Percentiles rank a stretch among this genome's conserved stretches.
These are phyloP conservation scores for Hephaestus fuliginosus DNA, from an alignment of 2,797 vertebrate species.

Conservation along the genomic window DNA sequence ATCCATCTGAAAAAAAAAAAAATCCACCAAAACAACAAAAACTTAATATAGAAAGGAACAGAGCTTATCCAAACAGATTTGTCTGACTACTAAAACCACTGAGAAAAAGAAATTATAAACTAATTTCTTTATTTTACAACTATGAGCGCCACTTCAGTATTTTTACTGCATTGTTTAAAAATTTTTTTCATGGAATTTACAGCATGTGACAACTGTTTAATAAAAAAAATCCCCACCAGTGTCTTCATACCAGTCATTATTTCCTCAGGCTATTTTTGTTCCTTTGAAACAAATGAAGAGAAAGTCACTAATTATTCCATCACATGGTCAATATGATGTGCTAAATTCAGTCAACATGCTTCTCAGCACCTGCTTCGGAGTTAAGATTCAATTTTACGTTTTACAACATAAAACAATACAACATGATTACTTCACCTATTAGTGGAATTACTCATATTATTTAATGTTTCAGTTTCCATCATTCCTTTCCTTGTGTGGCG, in stretches of 20 bases:
- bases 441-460: neutral
- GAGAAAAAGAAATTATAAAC: neutral
- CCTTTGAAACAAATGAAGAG: neutral
- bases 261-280: neutral
- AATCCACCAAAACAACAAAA: conserved; percentile 4
- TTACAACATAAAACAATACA: neutral
- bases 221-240: neutral
- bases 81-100: neutral
- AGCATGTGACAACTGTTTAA: neutral
- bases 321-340: neutral
- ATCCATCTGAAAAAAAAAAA: neutral
- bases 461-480: neutral
- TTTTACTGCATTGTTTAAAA: neutral
- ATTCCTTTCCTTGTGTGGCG: neutral
- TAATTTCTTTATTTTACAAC: too few relatives aligned
- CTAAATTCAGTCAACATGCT: neutral
- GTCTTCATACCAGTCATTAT: neutral
- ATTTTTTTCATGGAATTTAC: neutral
- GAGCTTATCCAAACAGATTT: neutral
- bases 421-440: neutral
- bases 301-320: neutral
- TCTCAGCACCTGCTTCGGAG: neutral
- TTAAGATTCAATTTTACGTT: neutral
- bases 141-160: neutral
- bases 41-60: neutral